Evolutionary conservation across 2,888 invertebrate species (phyloP), one percentile per base, ranked within the genome.

Genomic region (Andrena marginata): DNA sequence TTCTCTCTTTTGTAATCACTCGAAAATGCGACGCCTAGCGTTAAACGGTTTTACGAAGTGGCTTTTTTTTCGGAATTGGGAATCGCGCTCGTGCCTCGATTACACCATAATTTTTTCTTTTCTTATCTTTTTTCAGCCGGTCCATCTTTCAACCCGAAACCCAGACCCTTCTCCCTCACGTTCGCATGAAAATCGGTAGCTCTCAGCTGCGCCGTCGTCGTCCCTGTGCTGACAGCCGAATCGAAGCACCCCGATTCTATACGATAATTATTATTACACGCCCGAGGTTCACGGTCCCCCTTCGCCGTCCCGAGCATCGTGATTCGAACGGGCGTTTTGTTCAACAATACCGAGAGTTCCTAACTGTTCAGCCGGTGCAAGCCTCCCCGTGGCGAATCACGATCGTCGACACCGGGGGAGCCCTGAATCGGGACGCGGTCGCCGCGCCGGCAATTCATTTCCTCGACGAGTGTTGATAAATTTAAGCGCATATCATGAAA

Each of bases 101-200:
- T 67, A 51, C 68, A 67, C 70, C 88, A 90, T 92, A 92, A 93
- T 90, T 86, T 87, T 90, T 91, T 88, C 92, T 92, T 90, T 91
- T 92, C 93, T 94, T 93, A 94, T 95, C 95, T 94, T 94, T 92
- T 95, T 96, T 95, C 96, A 96, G 95, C 95, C 94, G 94, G 94
- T 94, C 94, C 94, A 93, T 95, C 95, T 93, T 96, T 95, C 95
- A 96, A 95, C 94, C 94, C 95, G 89, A 95, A 95, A 94, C 96
- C 95, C 89, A 94, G 95, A 93, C 96, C 95, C 79, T 96, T 95
- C 93, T 95, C 95, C 95, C 94, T 95, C 91, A 94, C 95, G 90
- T 91, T 94, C 92, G 94, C 95, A 93, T 95, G 94, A 94, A 56
- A 56, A 91, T 90, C 89, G 92, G 91, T 92, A 93, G 93, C 93